These are phyloP conservation scores for Iphiclides podalirius DNA, from an alignment of 2,888 invertebrate genomes.

Conservation along the genomic window DNA sequence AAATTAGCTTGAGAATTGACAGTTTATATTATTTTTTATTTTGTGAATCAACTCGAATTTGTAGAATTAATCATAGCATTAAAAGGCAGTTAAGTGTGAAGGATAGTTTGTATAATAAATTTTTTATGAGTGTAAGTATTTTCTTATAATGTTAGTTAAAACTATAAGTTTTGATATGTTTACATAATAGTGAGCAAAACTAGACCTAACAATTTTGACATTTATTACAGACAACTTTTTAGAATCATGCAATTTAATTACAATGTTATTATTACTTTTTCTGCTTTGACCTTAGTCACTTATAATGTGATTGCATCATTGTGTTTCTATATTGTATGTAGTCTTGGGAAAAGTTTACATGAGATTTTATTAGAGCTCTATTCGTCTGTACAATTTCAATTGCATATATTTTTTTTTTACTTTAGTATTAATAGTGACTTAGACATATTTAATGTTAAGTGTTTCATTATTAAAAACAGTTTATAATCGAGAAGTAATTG, in stretches of 20 bases:
- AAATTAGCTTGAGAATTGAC: conserved; percentile 10
- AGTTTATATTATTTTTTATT: conserved; percentile 10
- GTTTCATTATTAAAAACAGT: too few relatives aligned
- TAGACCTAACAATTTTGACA: conserved; percentile 8
- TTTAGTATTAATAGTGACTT: too few relatives aligned
- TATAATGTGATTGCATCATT: neutral
- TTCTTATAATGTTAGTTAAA: neutral
- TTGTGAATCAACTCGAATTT: conserved; percentile 1
- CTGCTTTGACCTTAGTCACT: conserved; percentile 5
- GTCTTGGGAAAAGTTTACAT: neutral
- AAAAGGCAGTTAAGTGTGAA: neutral
- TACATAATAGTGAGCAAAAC: conserved; percentile 19
- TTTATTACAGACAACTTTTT: neutral
- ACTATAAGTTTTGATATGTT: conserved; percentile 5
- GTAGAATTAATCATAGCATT: neutral
- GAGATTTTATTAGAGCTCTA: neutral
- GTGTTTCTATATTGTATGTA: neutral
- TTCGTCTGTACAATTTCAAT: neutral
- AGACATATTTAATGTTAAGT: too few relatives aligned
- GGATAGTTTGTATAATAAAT: neutral
- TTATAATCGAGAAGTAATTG: too few relatives aligned
- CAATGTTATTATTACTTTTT: conserved; percentile 5
- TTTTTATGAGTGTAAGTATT: conserved; percentile 1
- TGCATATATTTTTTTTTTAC: too few relatives aligned
- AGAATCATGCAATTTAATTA: conserved; percentile 4